These are phyloP conservation scores for Fabriciana adippe DNA, from an alignment of 2,888 invertebrate species.

Conservation along the genomic window DNA sequence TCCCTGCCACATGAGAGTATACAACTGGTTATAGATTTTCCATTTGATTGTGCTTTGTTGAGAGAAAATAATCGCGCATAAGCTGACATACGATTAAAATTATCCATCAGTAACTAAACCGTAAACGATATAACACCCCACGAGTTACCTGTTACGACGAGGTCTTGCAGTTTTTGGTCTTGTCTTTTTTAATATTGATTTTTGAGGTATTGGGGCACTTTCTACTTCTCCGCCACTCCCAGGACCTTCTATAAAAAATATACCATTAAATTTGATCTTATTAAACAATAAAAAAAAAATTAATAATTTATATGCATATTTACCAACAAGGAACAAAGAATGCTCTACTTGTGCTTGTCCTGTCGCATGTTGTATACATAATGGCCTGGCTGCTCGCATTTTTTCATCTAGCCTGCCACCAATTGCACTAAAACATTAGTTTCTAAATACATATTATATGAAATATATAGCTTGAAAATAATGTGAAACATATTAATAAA, in stretches of 20 bases:
- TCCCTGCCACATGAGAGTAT: no score
- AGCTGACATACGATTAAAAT: no score
- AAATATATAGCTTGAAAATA: no score
- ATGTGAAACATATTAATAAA: no score
- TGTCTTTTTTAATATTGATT: constrained; percentile 46
- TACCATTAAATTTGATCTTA: no score
- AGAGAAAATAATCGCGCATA: no score
- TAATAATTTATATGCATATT: constrained; percentile 18
- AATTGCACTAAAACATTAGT: constrained; percentile 48
- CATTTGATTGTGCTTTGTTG: no score
- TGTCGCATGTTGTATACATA: constrained; percentile 70
- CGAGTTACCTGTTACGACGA: constrained; percentile 68
- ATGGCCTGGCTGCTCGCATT: constrained; percentile 63
- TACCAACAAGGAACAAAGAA: constrained; percentile 66
- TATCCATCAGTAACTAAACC: no score
- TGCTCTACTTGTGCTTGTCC: constrained; percentile 62
- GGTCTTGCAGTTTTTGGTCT: constrained; percentile 66
- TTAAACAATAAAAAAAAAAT: no score
- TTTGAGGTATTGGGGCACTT: constrained; percentile 53
- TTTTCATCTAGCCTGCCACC: constrained; percentile 55
- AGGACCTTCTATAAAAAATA: constrained; percentile 48
- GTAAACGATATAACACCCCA: background rate
- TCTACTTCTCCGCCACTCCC: constrained; percentile 71
- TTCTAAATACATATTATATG: constrained; percentile 1
- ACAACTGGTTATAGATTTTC: no score